A percentile compares a stretch with the other conserved stretches of the same genome.
Conservation (phyloP, 2,113 vertebrate species). For the Campylomormyrus numenius region DNA sequence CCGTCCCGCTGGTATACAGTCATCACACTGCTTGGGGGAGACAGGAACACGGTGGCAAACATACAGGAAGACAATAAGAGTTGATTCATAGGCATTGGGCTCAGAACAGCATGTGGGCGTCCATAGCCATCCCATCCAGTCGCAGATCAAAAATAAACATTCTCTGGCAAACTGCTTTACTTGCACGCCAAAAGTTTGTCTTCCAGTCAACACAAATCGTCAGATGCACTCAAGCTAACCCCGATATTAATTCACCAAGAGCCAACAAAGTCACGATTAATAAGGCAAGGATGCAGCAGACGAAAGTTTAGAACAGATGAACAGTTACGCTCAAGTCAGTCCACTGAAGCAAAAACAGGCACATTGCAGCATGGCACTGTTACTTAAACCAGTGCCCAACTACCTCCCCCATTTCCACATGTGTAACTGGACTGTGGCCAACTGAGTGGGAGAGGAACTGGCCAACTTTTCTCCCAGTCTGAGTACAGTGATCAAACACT, state of each 20-base stretch:
- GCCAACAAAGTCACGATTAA: not conserved
- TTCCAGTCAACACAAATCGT: not conserved
- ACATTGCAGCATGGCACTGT: not conserved
- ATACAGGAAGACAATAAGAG: not conserved
- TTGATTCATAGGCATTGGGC: not conserved
- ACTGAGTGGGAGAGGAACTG: slow-evolving; percentile 34
- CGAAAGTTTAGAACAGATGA: not conserved
- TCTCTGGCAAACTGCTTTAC: not conserved
- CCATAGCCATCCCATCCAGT: not conserved
- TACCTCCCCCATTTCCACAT: slow-evolving; percentile 17
- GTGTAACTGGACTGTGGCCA: slow-evolving; percentile 30
- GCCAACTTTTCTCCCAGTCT: slow-evolving; percentile 40
- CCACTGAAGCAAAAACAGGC: not conserved
- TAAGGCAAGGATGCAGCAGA: not conserved
- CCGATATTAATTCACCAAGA: not conserved
- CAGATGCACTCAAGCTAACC: not conserved
- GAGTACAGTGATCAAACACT: not conserved
- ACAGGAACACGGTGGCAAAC: not conserved
- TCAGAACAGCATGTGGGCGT: not conserved
- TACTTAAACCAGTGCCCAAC: not conserved
- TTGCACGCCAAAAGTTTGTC: not conserved
- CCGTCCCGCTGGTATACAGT: not conserved
- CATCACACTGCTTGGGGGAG: not conserved
- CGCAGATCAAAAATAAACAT: not conserved
- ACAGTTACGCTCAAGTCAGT: not conserved